Conservation (phyloP, 2,113 vertebrate species). For the Sturnira hondurensis region DNA sequence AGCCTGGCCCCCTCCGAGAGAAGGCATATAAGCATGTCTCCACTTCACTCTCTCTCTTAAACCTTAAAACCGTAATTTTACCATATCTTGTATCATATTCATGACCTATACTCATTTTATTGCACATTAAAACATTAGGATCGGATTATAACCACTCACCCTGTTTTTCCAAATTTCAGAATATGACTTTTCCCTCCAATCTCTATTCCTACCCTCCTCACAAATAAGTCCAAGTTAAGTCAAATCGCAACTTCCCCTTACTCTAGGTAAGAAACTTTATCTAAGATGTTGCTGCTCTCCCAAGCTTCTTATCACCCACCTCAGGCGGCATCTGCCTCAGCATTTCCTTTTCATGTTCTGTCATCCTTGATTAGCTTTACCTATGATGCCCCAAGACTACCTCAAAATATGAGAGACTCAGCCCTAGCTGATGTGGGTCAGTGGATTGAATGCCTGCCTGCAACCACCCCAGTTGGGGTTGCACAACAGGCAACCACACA, state of each 20-base stretch:
- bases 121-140: background rate
- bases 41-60: background rate
- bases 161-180: slow-evolving; percentile 26
- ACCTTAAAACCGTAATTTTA: background rate
- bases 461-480: no score
- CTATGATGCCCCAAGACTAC: background rate
- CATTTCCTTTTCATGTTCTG: background rate
- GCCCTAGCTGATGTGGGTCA: no score
- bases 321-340: background rate
- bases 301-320: background rate
- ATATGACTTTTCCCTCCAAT: background rate
- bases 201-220: background rate
- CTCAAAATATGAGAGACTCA: no score
- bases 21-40: background rate
- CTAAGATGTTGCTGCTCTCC: background rate
- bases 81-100: background rate
- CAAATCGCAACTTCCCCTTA: slow-evolving; percentile 3
- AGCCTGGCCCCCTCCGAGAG: background rate
- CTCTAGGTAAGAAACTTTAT: background rate
- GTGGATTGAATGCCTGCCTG: no score
- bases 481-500: no score
- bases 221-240: background rate
- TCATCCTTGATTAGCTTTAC: background rate
- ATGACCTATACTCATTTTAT: background rate
- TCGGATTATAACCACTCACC: background rate